Base-by-base conservation (phyloP, 2,888 invertebrate species). In the Scotopteryx bipunctaria region DNA sequence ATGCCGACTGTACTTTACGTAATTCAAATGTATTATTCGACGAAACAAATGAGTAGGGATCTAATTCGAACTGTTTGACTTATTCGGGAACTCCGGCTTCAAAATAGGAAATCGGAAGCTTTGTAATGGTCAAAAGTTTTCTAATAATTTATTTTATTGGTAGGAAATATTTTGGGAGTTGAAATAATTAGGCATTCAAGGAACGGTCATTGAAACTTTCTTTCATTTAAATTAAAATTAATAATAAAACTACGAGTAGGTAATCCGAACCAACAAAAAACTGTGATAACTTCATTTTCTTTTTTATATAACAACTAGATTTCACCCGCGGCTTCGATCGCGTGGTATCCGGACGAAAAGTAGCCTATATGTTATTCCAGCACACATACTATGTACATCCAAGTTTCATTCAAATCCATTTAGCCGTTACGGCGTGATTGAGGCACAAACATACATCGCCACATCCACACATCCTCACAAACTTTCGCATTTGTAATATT, bases 41-140 rank as follows among this genome's bases (percentile, higher is more conserved):
- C 27, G 16, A 40, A 43, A 43, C 43, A 43, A 43, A 16, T 43
- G 23, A 43, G 43, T 43, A 25, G 25, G 14, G 25, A 27, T 15
- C 19, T 27, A 19, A 44, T 36, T 44, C 14, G 25, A 17, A 45
- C 16, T 16, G 23, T 46, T 38, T 31, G 32, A 25, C 15, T 32
- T 38, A 45, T 38, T 38, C 14, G 32, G 8, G 15, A 46, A 38
- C 15, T 38, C 25, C n/a, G 11, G 31, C 0, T 16, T 33, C 21
- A 14, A 29, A 31, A 36, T 35, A 37, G 29, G 31, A 31, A 45
- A 35, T 43, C 29, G 4, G 27, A 1, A 4, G 15, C 6, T 45
- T 21, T 21, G 19, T 37, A n/a, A 31, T 37, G 37, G 11, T 21
- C 13, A 2, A 37, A 45, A 45, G 37, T 45, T 45, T 37, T 31